Evolutionary conservation across 1,140 invertebrate genomes (phyloP).

Genomic region (Nasonia giraulti): DNA sequence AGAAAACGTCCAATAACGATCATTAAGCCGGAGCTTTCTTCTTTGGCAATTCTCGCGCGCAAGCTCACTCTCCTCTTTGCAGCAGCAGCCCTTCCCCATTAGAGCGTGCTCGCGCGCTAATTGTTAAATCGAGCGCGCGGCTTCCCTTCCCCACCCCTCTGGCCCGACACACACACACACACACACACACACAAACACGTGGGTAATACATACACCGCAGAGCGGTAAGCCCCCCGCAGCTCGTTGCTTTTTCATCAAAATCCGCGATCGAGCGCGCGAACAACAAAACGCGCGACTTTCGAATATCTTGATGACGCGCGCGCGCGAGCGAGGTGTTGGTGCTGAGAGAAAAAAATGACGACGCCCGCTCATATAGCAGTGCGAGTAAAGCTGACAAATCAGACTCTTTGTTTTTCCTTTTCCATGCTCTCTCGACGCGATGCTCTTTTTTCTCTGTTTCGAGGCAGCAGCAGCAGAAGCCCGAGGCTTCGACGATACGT

Average conservation of each 20-base stretch:
- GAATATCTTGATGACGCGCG: neutral
- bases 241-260: slow-evolving; percentile 32
- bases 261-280: neutral
- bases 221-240: neutral
- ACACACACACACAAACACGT: neutral
- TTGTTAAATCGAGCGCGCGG: slow-evolving; percentile 50
- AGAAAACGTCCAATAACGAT: slow-evolving; percentile 56
- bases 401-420: slow-evolving; percentile 22
- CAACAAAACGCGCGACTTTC: slow-evolving; percentile 1
- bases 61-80: neutral
- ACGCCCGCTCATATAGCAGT: neutral
- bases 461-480: slow-evolving; percentile 19
- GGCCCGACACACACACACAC: too few relatives aligned
- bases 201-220: neutral
- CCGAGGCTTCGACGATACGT: slow-evolving; percentile 59
- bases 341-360: slow-evolving; percentile 12
- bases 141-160: neutral
- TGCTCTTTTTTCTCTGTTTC: slow-evolving; percentile 1
- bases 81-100: slow-evolving; percentile 28
- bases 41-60: neutral
- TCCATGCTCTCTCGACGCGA: neutral
- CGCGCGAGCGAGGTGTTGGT: neutral
- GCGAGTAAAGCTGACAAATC: slow-evolving; percentile 16
- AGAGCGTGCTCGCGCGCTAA: slow-evolving; percentile 34
- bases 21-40: slow-evolving; percentile 54